Evolutionary conservation across 2,113 vertebrate species (phyloP).

Genomic region (Anoplopoma fimbria): DNA sequence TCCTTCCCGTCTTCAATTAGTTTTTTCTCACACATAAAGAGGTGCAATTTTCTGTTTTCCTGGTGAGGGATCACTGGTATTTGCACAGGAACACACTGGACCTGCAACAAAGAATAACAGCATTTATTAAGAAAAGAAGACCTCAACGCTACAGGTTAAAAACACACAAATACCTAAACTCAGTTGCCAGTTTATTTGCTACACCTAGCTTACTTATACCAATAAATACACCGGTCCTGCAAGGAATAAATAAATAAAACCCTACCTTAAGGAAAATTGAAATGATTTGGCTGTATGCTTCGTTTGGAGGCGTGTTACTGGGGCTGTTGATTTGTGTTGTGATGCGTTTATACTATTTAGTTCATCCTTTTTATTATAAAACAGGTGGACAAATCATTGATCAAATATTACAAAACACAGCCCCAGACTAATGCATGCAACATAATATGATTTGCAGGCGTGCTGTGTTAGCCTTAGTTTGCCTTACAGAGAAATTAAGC

Average conservation of each 20-base stretch:
- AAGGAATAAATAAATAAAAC: background rate
- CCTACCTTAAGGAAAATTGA: background rate
- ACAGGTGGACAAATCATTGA: background rate
- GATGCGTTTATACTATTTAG: background rate
- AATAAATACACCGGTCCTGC: background rate
- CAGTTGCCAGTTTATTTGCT: background rate
- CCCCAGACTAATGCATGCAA: background rate
- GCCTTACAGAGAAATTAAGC: background rate
- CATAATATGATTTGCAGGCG: background rate
- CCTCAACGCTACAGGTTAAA: background rate
- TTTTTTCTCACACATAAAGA: constrained; percentile 13
- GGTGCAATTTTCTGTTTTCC: constrained; percentile 32
- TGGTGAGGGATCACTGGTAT: constrained; percentile 39
- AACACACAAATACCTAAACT: background rate
- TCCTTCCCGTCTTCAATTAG: constrained; percentile 35
- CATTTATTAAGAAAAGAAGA: background rate
- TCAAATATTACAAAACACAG: background rate
- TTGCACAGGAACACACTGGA: constrained; percentile 62
- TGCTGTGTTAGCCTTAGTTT: background rate
- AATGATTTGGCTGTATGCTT: background rate
- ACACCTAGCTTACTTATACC: too few relatives aligned
- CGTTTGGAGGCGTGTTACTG: background rate
- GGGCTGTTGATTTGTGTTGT: background rate
- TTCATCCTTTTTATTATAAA: background rate
- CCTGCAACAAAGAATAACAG: constrained; percentile 66